Evolutionary conservation across 92 coral and sea anemone species (phyloP), one percentile per base, ranked within the genome.

Genomic region (Porites lobata): DNA sequence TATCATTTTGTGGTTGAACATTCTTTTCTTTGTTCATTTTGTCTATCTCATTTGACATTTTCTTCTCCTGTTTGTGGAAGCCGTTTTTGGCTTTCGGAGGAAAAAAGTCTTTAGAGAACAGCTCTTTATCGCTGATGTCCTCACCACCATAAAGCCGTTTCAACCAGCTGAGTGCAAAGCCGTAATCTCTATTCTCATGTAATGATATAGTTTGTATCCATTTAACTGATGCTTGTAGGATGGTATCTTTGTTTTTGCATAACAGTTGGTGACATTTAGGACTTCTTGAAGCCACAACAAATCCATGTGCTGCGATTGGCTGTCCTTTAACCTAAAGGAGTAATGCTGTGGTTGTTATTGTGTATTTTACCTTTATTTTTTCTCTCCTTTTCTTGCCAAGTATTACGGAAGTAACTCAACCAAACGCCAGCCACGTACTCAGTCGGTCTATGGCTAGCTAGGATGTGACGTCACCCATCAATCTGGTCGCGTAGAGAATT

Each of bases 271-370:
- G 92, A 59, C 96, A 87, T 76, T 80, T 83, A 14, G 92, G 87
- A 64, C 99, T 96, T 67, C 95, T 79, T 51, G 96, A 87, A 52
- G 99, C 98, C 13, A 96, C 90, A 6, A 96, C 93, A 73, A 92
- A 92, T 14, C 83, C 81, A 75, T 96, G 99, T 14, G 90, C 95
- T 21, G 95, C 92, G 22, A 96, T 75, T 11, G 66, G 14, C 65
- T 82, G 88, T 13, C 73, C 95, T 54, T 92, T 86, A 7, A 94
- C 94, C 99, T 96, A 59, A 68, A 29, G 65, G 6, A 17, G 18
- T 10, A 64, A 61, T 3, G 19, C 9, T 2, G 15, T 56, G 11
- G 61, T 14, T 56, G 61, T 56, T 56, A 56, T 56, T 56, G 61
- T 56, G 15, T 56, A 56, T 56, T 56, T 56, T 14, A 56, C 12